Conservation (phyloP, 2,888 invertebrate species). For the Drosophila stalkeri region DNA sequence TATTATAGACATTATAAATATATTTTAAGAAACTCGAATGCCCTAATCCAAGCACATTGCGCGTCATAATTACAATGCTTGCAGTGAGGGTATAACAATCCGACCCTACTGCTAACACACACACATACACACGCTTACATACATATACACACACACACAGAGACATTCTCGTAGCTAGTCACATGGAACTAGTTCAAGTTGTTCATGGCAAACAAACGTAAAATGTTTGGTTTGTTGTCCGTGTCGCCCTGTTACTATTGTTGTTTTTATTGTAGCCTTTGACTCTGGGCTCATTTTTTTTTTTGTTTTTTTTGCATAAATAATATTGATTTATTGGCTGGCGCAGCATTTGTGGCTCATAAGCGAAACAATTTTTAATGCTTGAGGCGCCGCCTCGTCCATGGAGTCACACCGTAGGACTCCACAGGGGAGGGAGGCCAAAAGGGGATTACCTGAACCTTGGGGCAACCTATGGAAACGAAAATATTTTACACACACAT, state of each 20-base stretch:
- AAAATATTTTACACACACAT: slow-evolving; percentile 71
- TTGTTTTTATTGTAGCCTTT: slow-evolving; percentile 14
- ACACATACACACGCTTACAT: background rate
- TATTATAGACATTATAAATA: background rate
- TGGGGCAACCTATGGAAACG: slow-evolving; percentile 52
- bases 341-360: slow-evolving; percentile 76
- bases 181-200: slow-evolving; percentile 65
- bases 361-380: slow-evolving; percentile 75
- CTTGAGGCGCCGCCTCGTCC: slow-evolving; percentile 50
- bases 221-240: slow-evolving; percentile 54
- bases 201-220: slow-evolving; percentile 63
- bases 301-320: slow-evolving; percentile 67
- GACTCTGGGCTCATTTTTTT: slow-evolving; percentile 13
- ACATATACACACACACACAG: background rate
- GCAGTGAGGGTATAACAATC: slow-evolving; percentile 4
- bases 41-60: background rate
- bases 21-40: background rate
- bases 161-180: slow-evolving; percentile 5
- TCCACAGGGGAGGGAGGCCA: background rate
- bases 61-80: background rate
- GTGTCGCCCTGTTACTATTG: slow-evolving; percentile 30
- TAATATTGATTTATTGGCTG: slow-evolving; percentile 80
- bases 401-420: slow-evolving; percentile 15
- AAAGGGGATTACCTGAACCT: slow-evolving; percentile 11
- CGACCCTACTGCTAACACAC: slow-evolving; percentile 15